phyloP scores from a whole-genome alignment of 2,797 vertebrate species.

The Mionectes olivaceus region DNA sequence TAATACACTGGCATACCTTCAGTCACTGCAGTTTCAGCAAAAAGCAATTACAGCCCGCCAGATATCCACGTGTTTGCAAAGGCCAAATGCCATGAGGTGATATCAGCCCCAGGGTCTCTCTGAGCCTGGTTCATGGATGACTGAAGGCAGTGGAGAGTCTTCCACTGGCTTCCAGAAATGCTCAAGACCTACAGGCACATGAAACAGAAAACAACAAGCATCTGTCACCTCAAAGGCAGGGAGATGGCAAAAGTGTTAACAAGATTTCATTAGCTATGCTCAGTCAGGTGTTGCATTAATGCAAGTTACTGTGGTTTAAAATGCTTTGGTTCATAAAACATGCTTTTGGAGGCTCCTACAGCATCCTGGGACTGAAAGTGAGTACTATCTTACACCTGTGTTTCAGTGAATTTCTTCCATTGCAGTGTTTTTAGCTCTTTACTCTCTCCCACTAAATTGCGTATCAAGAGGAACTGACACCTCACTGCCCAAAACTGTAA shows the following conservation, averaged over 20 bases:
- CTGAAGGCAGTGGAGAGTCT: background rate
- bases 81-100: background rate
- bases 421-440: background rate
- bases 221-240: background rate
- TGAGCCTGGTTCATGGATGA: background rate
- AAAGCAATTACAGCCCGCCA: background rate
- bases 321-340: background rate
- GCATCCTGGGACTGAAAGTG: background rate
- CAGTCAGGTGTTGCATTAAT: background rate
- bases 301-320: background rate
- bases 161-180: background rate
- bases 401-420: background rate
- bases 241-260: background rate
- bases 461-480: background rate
- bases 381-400: background rate
- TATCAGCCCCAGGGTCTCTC: background rate
- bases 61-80: background rate
- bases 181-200: background rate
- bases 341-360: background rate
- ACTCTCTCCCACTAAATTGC: background rate
- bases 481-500: background rate
- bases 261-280: background rate
- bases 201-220: background rate
- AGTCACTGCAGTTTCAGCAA: background rate
- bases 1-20: background rate